Base-by-base conservation (phyloP, 2,113 vertebrate genomes). In the Planiliza haematocheilus region DNA sequence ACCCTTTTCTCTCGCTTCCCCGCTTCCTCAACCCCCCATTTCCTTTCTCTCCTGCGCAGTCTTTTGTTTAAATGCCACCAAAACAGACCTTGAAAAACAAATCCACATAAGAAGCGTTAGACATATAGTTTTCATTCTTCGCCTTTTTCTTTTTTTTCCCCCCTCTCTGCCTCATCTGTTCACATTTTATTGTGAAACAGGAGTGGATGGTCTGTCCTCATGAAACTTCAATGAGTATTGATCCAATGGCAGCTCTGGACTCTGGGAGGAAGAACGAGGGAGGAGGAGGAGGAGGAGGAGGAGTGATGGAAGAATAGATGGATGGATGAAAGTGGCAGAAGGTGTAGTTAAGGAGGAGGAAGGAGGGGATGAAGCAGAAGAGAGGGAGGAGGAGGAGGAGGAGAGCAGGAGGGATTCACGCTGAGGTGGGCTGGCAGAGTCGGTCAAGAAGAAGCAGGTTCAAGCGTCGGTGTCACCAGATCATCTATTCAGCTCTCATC, bases 171-270 rank as follows among this genome's bases (percentile, higher is more conserved):
- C 53, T 70, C 69, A 74, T 66, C 74, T 58, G 42, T 61, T 74
- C 70, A 71, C 73, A 53, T 91, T 87, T 94, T 94, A 94, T 91
- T 90, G 91, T 93, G 94, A 95, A 96, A 95, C 92, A 92, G 86
- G 95, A 95, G 90, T 85, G 83, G 87, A 87, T 82, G 90, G 86
- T 86, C 88, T 91, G 78, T 85, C 91, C 91, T 95, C 92, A 95
- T 95, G 92, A 95, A 94, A 94, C 96, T 95, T 95, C 93, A 93
- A 92, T 95, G 92, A 94, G 89, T 93, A 93, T 91, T 92, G 94
- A 95, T 95, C 91, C 77, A 83, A 86, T 49, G 75, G 82, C 70
- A 71, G 83, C 79, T 65, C 79, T 74, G 77, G 79, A 72, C 81
- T 82, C 81, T 39, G 70, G 62, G 68, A 75, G 81, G 58, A 77